Base-by-base conservation (phyloP, 2,888 invertebrate species). In the Galerucella nymphaeae region DNA sequence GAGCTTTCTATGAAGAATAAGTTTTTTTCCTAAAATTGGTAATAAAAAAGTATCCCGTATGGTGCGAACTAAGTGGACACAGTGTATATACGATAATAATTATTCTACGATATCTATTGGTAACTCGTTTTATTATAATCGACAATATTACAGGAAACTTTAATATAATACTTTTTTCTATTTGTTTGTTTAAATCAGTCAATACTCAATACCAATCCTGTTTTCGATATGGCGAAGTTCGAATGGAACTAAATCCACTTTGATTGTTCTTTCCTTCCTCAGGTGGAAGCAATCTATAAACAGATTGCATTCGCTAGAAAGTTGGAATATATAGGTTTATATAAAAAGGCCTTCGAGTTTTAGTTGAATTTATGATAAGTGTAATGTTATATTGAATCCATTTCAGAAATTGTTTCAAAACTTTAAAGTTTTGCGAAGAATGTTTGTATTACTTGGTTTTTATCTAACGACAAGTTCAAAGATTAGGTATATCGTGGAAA, bases 211-310 rank as follows among this genome's bases (percentile, higher is more conserved):
- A 18, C 53, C 53, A 53, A 53, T 53, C 18, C 53, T 53, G 53
- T 9, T 53, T 16, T 53, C 53, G 9, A 53, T 53, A 18, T 53
- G 53, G 53, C 16, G 16, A 18, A 53, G 16, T 58, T 67, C 45
- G 66, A 48, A 23, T 58, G n/a, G 23, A 23, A 68, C 61, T 62
- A 69, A 69, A 69, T 69, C 69, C 63, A 41, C 55, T 59, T 63
- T 55, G 63, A 69, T 69, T 50, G 62, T 69, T 69, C 63, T 69
- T 69, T 69, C 50, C 58, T 23, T 23, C 63, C 55, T 62, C 69
- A 69, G 69, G 69, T 69, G 18, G 69, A 23, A 53, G 55, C 53
- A 55, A 69, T 69, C 62, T 55, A 63, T 55, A 69, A 69, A 69
- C 69, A 69, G 69, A 69, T 69, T 62, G 62, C 69, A 59, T 67